Evolutionary conservation across 2,797 vertebrate genomes (phyloP).

Genomic region (Neoniphon sammara): DNA sequence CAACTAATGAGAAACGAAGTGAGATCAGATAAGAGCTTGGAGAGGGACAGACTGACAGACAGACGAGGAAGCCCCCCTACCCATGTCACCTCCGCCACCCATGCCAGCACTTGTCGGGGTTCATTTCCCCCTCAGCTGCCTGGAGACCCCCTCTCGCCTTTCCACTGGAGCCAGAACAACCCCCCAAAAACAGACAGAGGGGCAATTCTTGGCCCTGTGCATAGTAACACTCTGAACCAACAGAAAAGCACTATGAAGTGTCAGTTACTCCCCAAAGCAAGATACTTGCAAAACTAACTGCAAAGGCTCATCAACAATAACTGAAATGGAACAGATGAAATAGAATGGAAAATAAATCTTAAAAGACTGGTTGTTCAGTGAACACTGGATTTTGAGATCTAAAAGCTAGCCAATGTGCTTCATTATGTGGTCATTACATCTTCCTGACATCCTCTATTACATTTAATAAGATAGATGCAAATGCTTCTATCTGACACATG

Average conservation of each 20-base stretch:
- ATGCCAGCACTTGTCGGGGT: constrained; percentile 74
- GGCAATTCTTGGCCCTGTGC: constrained; percentile 65
- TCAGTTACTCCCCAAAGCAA: constrained; percentile 58
- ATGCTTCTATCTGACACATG: constrained; percentile 23
- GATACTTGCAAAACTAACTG: constrained; percentile 44
- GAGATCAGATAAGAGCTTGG: constrained; percentile 82
- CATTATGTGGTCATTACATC: constrained; percentile 55
- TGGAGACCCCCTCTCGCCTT: constrained; percentile 75
- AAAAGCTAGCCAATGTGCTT: constrained; percentile 42
- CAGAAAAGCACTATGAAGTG: constrained; percentile 46
- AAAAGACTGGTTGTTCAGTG: constrained; percentile 24
- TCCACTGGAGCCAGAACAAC: constrained; percentile 71
- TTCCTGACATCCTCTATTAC: constrained; percentile 47
- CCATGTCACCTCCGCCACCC: constrained; percentile 74
- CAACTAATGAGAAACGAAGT: constrained; percentile 80
- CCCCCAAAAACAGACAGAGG: constrained; percentile 72
- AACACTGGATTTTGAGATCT: constrained; percentile 8
- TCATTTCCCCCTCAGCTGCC: constrained; percentile 79
- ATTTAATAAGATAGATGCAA: constrained; percentile 50
- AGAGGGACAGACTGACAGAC: constrained; percentile 55
- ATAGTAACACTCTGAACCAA: constrained; percentile 41
- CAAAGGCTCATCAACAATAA: constrained; percentile 49
- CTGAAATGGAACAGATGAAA: constrained; percentile 50
- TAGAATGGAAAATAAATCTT: constrained; percentile 37
- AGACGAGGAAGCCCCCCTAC: constrained; percentile 75